Evolutionary conservation across 2,113 vertebrate species (phyloP), one percentile per base, ranked within the genome.

Genomic region (Percina caprodes): DNA sequence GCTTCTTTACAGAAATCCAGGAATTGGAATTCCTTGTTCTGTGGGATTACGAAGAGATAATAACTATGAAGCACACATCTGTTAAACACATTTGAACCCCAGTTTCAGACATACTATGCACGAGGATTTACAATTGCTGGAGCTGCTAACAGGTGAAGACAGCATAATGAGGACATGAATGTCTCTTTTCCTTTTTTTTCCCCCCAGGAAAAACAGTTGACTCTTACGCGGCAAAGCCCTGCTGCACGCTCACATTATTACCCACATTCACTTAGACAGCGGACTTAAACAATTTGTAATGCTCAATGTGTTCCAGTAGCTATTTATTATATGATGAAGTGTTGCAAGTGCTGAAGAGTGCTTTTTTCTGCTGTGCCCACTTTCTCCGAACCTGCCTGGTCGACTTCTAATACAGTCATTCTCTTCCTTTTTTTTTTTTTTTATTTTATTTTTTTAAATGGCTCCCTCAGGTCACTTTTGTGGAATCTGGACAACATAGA

Each of bases 21-120:
- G 69, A 73, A 68, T 72, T 45, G 42, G 51, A 83, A 70, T 42
- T 75, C 15, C 65, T 81, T 60, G 65, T 79, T 78, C 55, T 51
- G 65, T 39, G 62, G 69, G 80, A 77, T 88, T 87, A 86, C 0
- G 13, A 80, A 63, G 30, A 68, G 78, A 85, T 70, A 72, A 82
- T 69, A 56, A 63, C 56, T 8, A 48, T 6, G 35, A 73, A 60
- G 71, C 10, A 9, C 52, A 66, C 10, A 69, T 84, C 78, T 68
- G 76, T 75, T 79, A 48, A 56, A 80, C 54, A 80, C 48, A 74
- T 70, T 33, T 61, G 23, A 84, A 75, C 71, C 56, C 82, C 56
- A 30, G 18, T 61, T 80, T 67, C 46, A 74, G 48, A 42, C 48
- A 51, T 23, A 33, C 62, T 51, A 49, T 26, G 60, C 30, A 4